These are phyloP conservation scores for Atrina japonica DNA, from an alignment of 2,888 invertebrate genomes.

Conservation along the genomic window DNA sequence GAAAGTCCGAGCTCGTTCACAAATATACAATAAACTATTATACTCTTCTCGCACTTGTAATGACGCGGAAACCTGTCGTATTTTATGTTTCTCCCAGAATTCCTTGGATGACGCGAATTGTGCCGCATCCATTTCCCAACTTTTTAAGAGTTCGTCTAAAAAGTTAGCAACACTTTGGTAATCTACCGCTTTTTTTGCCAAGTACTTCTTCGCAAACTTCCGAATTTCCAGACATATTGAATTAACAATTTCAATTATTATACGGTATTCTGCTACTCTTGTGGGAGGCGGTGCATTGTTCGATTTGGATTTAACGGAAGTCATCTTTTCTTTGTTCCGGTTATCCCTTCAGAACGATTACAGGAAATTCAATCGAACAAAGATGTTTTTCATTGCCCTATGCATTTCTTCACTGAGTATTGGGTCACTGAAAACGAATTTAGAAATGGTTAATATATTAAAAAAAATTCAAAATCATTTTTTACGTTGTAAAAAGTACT, in stretches of 20 bases:
- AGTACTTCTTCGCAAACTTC: slow-evolving; percentile 58
- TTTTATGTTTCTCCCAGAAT: slow-evolving; percentile 52
- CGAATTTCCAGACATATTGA: slow-evolving; percentile 59
- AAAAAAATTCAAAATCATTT: too few species aligned
- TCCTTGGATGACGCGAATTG: slow-evolving; percentile 62
- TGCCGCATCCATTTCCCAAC: slow-evolving; percentile 50
- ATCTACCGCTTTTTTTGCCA: slow-evolving; percentile 50
- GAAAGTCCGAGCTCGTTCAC: slow-evolving; percentile 63
- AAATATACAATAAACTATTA: slow-evolving; percentile 54
- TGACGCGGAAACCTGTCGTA: slow-evolving; percentile 46
- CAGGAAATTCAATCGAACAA: too few species aligned
- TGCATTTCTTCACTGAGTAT: too few species aligned
- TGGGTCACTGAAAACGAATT: too few species aligned
- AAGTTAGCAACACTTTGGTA: slow-evolving; percentile 53
- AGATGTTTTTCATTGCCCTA: too few species aligned
- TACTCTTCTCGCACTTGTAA: slow-evolving; percentile 48
- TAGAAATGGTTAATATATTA: too few species aligned
- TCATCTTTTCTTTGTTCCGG: too few species aligned
- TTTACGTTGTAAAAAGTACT: too few species aligned
- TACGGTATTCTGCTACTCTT: slow-evolving; percentile 61
- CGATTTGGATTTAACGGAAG: neutral
- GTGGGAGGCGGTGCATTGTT: slow-evolving; percentile 57
- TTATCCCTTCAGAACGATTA: too few species aligned
- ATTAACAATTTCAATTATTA: slow-evolving; percentile 60
- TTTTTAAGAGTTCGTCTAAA: slow-evolving; percentile 47